Conservation (phyloP, 2,888 invertebrate species). For the Nasonia oneida region DNA sequence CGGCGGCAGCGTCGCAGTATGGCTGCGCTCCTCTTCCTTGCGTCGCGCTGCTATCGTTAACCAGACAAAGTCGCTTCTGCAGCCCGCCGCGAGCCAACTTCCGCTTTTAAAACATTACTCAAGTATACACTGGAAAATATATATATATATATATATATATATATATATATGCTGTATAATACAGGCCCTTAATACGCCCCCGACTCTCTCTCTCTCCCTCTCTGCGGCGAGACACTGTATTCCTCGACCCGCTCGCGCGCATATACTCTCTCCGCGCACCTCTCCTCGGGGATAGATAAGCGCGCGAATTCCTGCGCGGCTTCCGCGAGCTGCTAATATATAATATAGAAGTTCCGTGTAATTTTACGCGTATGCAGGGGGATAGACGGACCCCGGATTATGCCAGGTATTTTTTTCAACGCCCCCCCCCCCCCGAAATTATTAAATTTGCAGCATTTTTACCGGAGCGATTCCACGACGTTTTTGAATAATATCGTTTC, state of each 20-base stretch:
- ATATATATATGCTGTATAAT: constrained; percentile 35
- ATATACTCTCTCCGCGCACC: not conserved
- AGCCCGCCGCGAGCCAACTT: constrained; percentile 46
- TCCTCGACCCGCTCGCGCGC: not conserved
- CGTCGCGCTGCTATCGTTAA: constrained; percentile 61
- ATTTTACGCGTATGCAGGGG: constrained; percentile 11
- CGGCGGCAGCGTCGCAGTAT: not conserved
- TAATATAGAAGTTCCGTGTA: constrained; percentile 39
- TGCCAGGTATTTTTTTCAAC: not conserved
- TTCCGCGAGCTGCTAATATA: constrained; percentile 15
- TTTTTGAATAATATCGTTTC: not conserved
- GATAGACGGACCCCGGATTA: not conserved
- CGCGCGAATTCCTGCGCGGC: constrained; percentile 30
- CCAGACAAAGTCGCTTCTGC: constrained; percentile 64
- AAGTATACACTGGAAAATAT: constrained; percentile 49
- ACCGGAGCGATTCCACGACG: not conserved
- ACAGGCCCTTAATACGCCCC: constrained; percentile 54
- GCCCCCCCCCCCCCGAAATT: not conserved
- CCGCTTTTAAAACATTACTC: constrained; percentile 60
- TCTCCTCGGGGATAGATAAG: constrained; percentile 30
- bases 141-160: constrained; percentile 22
- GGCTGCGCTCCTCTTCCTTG: not conserved
- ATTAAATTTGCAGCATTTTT: not conserved
- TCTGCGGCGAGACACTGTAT: not conserved
- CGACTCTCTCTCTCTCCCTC: too few relatives aligned